These are phyloP conservation scores for Saccostrea cuccullata DNA, from an alignment of 1,140 invertebrate genomes.

Conservation along the genomic window DNA sequence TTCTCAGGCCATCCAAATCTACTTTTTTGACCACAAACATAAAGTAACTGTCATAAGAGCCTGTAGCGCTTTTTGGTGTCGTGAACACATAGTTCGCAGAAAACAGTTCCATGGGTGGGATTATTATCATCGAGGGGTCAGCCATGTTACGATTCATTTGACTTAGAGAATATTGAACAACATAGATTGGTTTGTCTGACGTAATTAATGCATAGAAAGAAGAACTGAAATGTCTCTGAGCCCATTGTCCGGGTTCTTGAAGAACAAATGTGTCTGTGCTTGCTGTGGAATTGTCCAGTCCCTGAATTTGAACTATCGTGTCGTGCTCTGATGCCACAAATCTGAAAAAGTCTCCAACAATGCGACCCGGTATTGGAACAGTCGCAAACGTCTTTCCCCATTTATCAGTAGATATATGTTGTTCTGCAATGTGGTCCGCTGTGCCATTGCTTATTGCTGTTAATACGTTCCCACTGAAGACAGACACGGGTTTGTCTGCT, in stretches of 20 bases:
- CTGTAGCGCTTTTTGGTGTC: slow-evolving; percentile 7
- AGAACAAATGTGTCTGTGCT: slow-evolving; percentile 17
- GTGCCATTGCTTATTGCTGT: slow-evolving; percentile 50
- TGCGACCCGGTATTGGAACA: slow-evolving; percentile 61
- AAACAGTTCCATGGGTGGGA: slow-evolving; percentile 43
- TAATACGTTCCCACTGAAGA: slow-evolving; percentile 63
- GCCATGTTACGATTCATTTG: slow-evolving; percentile 29
- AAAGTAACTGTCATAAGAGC: slow-evolving; percentile 38
- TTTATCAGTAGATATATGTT: slow-evolving; percentile 60
- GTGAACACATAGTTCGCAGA: slow-evolving; percentile 38
- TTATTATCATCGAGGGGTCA: slow-evolving; percentile 35
- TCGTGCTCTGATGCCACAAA: slow-evolving; percentile 59
- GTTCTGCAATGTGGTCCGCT: slow-evolving; percentile 68
- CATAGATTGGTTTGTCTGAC: slow-evolving; percentile 55
- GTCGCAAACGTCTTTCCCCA: slow-evolving; percentile 67
- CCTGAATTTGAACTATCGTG: slow-evolving; percentile 52
- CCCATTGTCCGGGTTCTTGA: slow-evolving; percentile 44
- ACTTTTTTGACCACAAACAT: slow-evolving; percentile 34
- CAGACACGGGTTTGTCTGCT: slow-evolving; percentile 60
- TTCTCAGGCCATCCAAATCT: slow-evolving; percentile 34
- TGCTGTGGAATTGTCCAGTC: background rate
- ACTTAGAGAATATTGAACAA: slow-evolving; percentile 56
- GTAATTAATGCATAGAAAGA: slow-evolving; percentile 46
- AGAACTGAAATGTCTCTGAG: slow-evolving; percentile 42
- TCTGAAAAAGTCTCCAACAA: slow-evolving; percentile 61